Conservation (phyloP, 2,888 invertebrate genomes). For the Agapostemon virescens region DNA sequence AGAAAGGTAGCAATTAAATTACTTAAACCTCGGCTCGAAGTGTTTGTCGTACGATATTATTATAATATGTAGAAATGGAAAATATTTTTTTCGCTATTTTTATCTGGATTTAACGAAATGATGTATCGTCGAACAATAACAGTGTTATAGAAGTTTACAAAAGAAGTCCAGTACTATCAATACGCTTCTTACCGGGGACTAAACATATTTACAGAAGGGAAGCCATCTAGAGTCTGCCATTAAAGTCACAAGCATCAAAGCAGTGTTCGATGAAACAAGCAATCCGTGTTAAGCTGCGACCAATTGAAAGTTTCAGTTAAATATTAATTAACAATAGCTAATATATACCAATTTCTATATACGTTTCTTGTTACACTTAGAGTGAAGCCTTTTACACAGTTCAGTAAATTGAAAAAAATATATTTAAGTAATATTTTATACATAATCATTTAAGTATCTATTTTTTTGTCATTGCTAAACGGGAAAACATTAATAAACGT, state of each 20-base stretch:
- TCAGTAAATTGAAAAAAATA: no score
- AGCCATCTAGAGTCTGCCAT: conserved; percentile 31
- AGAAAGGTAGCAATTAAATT: background rate
- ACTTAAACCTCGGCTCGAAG: background rate
- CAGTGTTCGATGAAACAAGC: background rate
- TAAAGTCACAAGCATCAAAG: conserved; percentile 23
- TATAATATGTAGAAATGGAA: background rate
- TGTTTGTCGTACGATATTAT: background rate
- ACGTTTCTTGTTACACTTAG: background rate
- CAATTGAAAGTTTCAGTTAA: background rate
- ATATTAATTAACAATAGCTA: background rate
- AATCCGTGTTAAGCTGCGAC: background rate
- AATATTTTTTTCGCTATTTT: background rate
- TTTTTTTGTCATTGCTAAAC: no score
- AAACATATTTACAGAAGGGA: conserved; percentile 28
- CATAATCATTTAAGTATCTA: no score
- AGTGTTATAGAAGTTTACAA: background rate
- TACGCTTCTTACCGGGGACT: background rate
- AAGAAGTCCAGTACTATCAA: conserved; percentile 19
- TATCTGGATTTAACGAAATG: background rate
- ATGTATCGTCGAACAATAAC: background rate
- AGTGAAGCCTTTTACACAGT: no score
- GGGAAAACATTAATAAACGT: no score
- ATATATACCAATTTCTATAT: background rate
- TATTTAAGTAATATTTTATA: no score